Evolutionary conservation across 2,888 invertebrate genomes (phyloP).

Genomic region (Habrosyne pyritoides): DNA sequence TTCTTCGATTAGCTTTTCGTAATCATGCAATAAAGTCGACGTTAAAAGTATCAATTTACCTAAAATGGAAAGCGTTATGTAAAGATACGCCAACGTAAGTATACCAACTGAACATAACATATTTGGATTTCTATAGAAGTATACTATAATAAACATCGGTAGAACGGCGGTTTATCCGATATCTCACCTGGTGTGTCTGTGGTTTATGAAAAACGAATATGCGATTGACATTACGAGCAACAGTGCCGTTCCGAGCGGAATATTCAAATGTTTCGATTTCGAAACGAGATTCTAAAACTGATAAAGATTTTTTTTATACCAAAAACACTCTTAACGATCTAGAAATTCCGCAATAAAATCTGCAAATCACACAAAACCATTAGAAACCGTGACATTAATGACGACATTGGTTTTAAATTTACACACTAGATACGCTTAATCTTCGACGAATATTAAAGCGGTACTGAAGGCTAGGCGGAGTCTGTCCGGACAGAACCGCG

Average conservation of each 20-base stretch:
- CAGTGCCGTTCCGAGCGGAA: no score
- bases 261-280: background rate
- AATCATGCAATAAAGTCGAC: background rate
- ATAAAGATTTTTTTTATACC: slow-evolving; percentile 16
- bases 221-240: background rate
- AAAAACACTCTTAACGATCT: slow-evolving; percentile 32
- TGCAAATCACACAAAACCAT: slow-evolving; percentile 29
- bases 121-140: background rate
- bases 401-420: slow-evolving; percentile 30
- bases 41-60: slow-evolving; percentile 1
- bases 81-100: background rate
- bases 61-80: background rate
- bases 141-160: background rate
- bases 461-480: background rate
- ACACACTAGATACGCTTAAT: slow-evolving; percentile 18
- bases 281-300: background rate
- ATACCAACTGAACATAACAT: background rate
- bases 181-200: background rate
- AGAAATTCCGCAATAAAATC: slow-evolving; percentile 35
- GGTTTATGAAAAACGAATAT: background rate
- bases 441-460: background rate
- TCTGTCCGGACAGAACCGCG: background rate
- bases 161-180: background rate
- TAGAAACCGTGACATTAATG: slow-evolving; percentile 35
- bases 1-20: background rate